These are phyloP conservation scores for Urocolius indicus DNA, from an alignment of 2,113 vertebrate genomes.

Conservation along the genomic window DNA sequence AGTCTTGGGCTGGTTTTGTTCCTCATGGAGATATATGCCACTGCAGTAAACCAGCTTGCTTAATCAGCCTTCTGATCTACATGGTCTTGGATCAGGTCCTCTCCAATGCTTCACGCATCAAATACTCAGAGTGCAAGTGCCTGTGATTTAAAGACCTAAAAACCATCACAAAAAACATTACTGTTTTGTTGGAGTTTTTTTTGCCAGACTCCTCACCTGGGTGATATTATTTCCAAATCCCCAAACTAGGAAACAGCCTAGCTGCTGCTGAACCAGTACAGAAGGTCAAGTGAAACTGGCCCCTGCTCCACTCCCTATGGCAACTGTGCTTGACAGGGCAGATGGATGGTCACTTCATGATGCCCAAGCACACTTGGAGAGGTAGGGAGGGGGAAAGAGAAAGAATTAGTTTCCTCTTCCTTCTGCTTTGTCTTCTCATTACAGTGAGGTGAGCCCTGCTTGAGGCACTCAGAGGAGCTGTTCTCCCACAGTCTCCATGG, in stretches of 20 bases:
- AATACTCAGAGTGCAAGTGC: not conserved
- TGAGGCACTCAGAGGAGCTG: accelerated
- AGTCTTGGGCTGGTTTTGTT: not conserved
- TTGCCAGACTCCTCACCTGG: not conserved
- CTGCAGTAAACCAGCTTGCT: not conserved
- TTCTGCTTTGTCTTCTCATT: not conserved
- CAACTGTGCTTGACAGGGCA: not conserved
- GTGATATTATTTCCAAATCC: not conserved
- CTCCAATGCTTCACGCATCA: not conserved
- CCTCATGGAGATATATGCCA: not conserved
- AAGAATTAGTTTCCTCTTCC: not conserved
- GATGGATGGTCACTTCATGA: accelerated
- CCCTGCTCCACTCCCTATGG: not conserved
- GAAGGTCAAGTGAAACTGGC: not conserved
- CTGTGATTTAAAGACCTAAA: not conserved
- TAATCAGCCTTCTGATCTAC: not conserved
- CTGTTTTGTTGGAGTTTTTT: not conserved
- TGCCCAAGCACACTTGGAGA: accelerated
- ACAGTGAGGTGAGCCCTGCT: not conserved
- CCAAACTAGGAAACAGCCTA: not conserved
- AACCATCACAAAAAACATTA: not conserved
- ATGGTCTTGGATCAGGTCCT: accelerated
- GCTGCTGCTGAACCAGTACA: not conserved
- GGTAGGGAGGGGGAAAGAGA: not conserved
- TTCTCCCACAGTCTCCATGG: not conserved